phyloP scores from a whole-genome alignment of 2,797 vertebrate genomes.

The Staurois parvus region DNA sequence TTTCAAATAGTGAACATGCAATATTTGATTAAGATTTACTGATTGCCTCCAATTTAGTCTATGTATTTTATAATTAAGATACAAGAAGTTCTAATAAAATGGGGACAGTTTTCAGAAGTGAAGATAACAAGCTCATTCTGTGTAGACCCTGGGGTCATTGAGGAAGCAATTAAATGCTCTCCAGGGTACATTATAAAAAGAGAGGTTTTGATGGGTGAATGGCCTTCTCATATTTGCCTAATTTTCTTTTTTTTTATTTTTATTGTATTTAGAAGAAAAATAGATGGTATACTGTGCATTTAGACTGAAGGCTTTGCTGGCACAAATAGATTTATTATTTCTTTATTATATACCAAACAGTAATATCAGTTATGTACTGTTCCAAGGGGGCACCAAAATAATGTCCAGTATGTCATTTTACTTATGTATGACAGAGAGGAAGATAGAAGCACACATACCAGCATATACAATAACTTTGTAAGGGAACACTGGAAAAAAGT shows the following conservation, averaged over 20 bases:
- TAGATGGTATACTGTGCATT: conserved; percentile 63
- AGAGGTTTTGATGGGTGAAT: conserved; percentile 64
- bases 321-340: conserved; percentile 58
- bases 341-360: conserved; percentile 39
- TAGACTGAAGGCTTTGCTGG: conserved; percentile 39
- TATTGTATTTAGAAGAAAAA: conserved; percentile 67
- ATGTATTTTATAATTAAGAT: conserved; percentile 82
- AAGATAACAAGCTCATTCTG: conserved; percentile 81
- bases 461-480: conserved; percentile 1
- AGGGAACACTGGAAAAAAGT: conserved; percentile 19
- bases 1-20: conserved; percentile 69
- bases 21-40: conserved; percentile 77
- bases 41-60: conserved; percentile 80
- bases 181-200: conserved; percentile 70
- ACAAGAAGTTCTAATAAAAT: conserved; percentile 77
- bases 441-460: conserved; percentile 55
- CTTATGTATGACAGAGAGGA: conserved; percentile 47
- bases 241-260: conserved; percentile 61
- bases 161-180: conserved; percentile 80
- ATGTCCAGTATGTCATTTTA: conserved; percentile 30
- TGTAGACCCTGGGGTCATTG: conserved; percentile 78
- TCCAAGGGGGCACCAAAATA: conserved; percentile 35
- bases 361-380: conserved; percentile 53
- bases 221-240: conserved; percentile 64
- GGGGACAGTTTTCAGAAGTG: conserved; percentile 73